A percentile compares a stretch with the other conserved stretches of the same genome.
These are phyloP conservation scores for Temnopleurus reevesii DNA, from an alignment of 53 echinoderm and acorn worm genomes.

Conservation along the genomic window DNA sequence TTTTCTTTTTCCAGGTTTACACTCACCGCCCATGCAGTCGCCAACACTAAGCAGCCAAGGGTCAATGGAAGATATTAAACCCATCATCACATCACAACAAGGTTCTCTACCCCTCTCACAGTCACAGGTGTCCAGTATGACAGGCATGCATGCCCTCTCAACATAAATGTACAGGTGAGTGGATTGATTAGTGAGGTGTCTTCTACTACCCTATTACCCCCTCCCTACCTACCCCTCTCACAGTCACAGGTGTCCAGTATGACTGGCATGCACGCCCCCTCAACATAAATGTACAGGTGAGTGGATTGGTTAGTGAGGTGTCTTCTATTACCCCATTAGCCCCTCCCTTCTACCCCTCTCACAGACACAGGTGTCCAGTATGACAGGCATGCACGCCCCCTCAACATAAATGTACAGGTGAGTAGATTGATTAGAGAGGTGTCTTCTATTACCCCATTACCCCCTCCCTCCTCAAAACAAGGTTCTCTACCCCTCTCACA, in stretches of 20 bases:
- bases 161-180: conserved; percentile 47
- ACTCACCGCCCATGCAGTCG: conserved; percentile 91
- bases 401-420: conserved; percentile 51
- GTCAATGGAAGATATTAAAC: conserved; percentile 89
- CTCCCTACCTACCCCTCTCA: conserved; percentile 39
- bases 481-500: too few relatives aligned
- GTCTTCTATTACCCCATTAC: too few relatives aligned
- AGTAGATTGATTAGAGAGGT: too few relatives aligned
- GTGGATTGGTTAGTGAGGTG: too few relatives aligned
- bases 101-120: conserved; percentile 50
- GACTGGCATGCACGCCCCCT: conserved; percentile 56
- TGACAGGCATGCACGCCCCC: conserved; percentile 58
- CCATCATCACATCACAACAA: conserved; percentile 73
- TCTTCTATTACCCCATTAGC: too few relatives aligned
- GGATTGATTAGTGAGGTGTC: too few relatives aligned
- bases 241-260: conserved; percentile 55
- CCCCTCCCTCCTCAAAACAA: background rate
- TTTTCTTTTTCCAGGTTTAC: conserved; percentile 40
- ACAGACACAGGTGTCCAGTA: conserved; percentile 54
- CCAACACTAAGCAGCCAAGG: conserved; percentile 89
- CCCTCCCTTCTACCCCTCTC: conserved; percentile 39
- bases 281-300: conserved; percentile 49
- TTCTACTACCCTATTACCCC: too few relatives aligned
- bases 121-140: conserved; percentile 55
- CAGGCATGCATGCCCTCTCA: conserved; percentile 56